phyloP scores from a whole-genome alignment of 1,140 invertebrate species.

The Drosophila albomicans region DNA sequence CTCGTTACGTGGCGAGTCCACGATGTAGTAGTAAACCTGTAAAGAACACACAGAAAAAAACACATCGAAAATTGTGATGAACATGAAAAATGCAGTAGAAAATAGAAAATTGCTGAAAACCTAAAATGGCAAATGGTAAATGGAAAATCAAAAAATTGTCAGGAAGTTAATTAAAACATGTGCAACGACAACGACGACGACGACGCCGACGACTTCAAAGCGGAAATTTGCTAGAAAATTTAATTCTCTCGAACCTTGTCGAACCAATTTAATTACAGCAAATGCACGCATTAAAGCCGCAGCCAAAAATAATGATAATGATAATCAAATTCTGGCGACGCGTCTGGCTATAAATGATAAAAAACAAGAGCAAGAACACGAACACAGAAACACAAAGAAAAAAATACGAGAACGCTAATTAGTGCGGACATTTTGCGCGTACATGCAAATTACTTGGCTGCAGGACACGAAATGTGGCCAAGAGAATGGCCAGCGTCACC shows the following conservation, averaged over 20 bases:
- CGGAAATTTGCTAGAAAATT: constrained; percentile 48
- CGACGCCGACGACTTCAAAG: constrained; percentile 8
- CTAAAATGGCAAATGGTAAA: background rate
- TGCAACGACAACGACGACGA: constrained; percentile 5
- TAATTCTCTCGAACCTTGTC: constrained; percentile 3
- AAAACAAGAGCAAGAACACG: constrained; percentile 8
- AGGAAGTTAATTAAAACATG: constrained; percentile 54
- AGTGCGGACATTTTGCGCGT: constrained; percentile 72
- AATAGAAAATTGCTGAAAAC: background rate
- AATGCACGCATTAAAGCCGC: constrained; percentile 58
- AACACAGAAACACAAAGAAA: background rate
- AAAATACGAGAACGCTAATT: constrained; percentile 65
- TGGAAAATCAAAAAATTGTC: constrained; percentile 28
- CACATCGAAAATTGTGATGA: background rate
- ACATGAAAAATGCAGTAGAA: constrained; percentile 5
- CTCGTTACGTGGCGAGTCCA: constrained; percentile 94
- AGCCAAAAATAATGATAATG: constrained; percentile 47
- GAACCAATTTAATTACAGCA: constrained; percentile 58
- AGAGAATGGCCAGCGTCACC: constrained; percentile 40
- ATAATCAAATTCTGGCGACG: constrained; percentile 60
- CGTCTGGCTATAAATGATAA: constrained; percentile 57
- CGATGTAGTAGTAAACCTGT: constrained; percentile 95
- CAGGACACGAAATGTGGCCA: constrained; percentile 67
- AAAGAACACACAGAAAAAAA: constrained; percentile 32
- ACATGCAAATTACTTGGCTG: constrained; percentile 80